A percentile compares a stretch with the other conserved stretches of the same genome.
phyloP scores from a whole-genome alignment of 2,888 invertebrate species.

The Erebia epiphron region DNA sequence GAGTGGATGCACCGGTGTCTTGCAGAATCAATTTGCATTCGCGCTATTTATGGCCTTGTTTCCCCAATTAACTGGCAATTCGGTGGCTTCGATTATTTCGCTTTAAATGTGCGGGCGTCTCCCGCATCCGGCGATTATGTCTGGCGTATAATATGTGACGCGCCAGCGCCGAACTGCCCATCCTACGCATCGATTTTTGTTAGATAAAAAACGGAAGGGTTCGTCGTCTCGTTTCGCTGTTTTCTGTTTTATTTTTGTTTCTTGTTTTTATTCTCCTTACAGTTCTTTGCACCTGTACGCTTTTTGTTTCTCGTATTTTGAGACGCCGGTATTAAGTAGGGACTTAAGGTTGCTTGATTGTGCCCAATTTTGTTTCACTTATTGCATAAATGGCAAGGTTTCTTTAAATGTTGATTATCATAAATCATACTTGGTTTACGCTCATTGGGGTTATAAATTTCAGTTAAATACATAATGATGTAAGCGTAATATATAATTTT shows the following conservation, averaged over 20 bases:
- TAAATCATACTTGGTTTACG: background rate
- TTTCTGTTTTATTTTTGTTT: conserved; percentile 26
- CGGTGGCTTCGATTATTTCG: conserved; percentile 82
- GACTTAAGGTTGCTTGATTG: conserved; percentile 18
- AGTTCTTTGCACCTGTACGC: conserved; percentile 74
- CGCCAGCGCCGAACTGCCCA: conserved; percentile 66
- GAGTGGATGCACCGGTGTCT: conserved; percentile 54
- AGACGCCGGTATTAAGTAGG: conserved; percentile 49
- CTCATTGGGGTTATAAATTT: background rate
- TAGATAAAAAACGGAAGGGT: conserved; percentile 75
- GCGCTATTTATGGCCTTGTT: conserved; percentile 76
- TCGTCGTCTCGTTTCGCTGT: conserved; percentile 45
- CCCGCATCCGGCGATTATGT: conserved; percentile 82
- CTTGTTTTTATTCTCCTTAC: conserved; percentile 69
- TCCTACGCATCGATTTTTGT: conserved; percentile 73
- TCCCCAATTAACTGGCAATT: conserved; percentile 81
- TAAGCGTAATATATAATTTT: too few species aligned
- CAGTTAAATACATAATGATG: background rate
- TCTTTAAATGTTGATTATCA: background rate
- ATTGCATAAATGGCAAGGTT: background rate
- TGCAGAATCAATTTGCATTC: conserved; percentile 74
- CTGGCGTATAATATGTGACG: conserved; percentile 78
- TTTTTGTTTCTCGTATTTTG: conserved; percentile 64
- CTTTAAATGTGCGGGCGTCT: conserved; percentile 78
- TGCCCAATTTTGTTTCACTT: conserved; percentile 6